Conservation (phyloP, 2,113 vertebrate genomes). For the Atractosteus spatula region DNA sequence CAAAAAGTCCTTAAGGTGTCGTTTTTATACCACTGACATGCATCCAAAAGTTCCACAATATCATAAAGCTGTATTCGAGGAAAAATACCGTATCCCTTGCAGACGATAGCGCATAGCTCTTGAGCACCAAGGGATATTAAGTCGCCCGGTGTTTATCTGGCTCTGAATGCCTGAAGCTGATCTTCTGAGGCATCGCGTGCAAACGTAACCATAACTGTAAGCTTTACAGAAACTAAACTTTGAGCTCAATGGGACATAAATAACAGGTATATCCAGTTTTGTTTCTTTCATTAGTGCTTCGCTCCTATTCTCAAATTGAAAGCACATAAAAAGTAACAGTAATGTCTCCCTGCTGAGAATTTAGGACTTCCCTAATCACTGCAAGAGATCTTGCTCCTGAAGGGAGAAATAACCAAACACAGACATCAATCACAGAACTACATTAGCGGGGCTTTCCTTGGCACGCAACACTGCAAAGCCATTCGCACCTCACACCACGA, state of each 20-base stretch:
- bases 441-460: too few relatives aligned
- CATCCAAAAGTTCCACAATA: too few relatives aligned
- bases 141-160: constrained; percentile 3
- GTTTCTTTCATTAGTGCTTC: constrained; percentile 56
- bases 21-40: too few relatives aligned
- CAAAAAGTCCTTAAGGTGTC: too few relatives aligned
- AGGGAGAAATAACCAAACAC: too few relatives aligned
- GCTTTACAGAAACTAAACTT: constrained; percentile 70
- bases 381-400: constrained; percentile 41
- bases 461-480: too few relatives aligned
- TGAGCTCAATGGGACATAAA: constrained; percentile 71
- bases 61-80: neutral
- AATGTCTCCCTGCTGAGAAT: constrained; percentile 25
- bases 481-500: too few relatives aligned
- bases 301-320: constrained; percentile 65
- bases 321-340: constrained; percentile 59
- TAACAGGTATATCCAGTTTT: constrained; percentile 80
- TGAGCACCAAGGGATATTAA: neutral
- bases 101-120: neutral
- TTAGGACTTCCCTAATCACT: too few relatives aligned
- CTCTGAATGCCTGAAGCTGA: constrained; percentile 50
- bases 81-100: neutral
- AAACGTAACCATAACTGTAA: constrained; percentile 69
- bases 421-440: too few relatives aligned
- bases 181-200: constrained; percentile 71